Evolutionary conservation across 2,888 invertebrate species (phyloP), one percentile per base, ranked within the genome.

Genomic region (Eumerus sabulonum): DNA sequence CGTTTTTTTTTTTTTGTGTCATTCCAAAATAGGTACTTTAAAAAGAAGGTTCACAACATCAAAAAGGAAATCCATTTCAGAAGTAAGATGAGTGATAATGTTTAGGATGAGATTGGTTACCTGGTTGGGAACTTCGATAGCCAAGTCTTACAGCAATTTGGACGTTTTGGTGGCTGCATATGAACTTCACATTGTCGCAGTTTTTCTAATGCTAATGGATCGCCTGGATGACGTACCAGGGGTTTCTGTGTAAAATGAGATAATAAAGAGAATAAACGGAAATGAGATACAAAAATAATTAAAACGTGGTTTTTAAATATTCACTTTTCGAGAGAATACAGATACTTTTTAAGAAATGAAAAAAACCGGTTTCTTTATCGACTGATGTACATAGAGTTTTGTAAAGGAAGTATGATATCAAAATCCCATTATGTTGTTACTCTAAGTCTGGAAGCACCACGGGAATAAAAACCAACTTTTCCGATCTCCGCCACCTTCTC

Each of bases 121-220:
- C 95, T 92, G 85, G 96, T 97, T 76, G 97, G 97, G 91, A 98
- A 97, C 92, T 97, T 97, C 90, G 96, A 94, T 90, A 96, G 92
- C 96, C 97, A 97, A 86, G 95, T 93, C 87, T 94, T 93, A 91
- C 97, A 97, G 92, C 96, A 96, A 91, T 95, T 95, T 90, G 94
- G 94, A 88, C 94, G 92, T 85, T 89, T 89, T 83, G 93, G 93
- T 84, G 94, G 92, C 90, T 93, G 94, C 93, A 96, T 94, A 91
- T 96, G 97, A 84, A 97, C 94, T 91, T 96, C 96, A 90, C 96
- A 96, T 89, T 96, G 96, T 84, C 95, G 93, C 89, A 94, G 93
- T 92, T 96, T 96, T 88, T 94, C 94, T 89, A 93, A 89, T 85
- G 93, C 92, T 90, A 94, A 91, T 86, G 94, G 92, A 89, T 93